Evolutionary conservation across 2,888 invertebrate genomes (phyloP).

Genomic region (Agrotis puta): DNA sequence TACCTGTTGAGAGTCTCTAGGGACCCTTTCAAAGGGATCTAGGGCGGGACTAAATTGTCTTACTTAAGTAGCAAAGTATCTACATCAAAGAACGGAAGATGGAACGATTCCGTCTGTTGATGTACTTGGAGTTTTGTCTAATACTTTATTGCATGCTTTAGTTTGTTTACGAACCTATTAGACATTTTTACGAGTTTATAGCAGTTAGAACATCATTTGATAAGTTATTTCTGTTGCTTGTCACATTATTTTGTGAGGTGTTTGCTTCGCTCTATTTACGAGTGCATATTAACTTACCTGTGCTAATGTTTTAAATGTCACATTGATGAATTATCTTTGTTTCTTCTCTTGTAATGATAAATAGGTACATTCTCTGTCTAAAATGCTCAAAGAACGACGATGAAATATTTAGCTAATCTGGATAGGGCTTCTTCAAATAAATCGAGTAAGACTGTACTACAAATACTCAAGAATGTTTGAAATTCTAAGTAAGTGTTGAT

Average conservation of each 20-base stretch:
- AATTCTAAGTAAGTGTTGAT: conserved; percentile 16
- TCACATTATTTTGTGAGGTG: conserved; percentile 25
- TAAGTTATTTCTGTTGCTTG: conserved; percentile 30
- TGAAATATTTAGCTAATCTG: conserved; percentile 1
- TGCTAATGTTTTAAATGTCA: conserved; percentile 49
- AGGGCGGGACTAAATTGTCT: conserved; percentile 81
- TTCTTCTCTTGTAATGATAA: conserved; percentile 21
- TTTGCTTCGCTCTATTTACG: conserved; percentile 38
- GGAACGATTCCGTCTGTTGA: conserved; percentile 61
- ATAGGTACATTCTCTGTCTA: conserved; percentile 12
- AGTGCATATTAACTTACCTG: conserved; percentile 15
- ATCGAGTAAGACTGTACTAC: neutral
- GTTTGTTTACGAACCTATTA: conserved; percentile 59
- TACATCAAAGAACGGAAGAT: conserved; percentile 75
- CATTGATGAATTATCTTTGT: conserved; percentile 35
- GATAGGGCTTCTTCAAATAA: neutral
- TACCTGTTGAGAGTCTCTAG: conserved; percentile 83
- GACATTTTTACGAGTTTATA: conserved; percentile 61
- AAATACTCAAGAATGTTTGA: conserved; percentile 13
- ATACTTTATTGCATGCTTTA: conserved; percentile 60
- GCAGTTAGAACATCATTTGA: conserved; percentile 25
- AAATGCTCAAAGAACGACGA: conserved; percentile 25
- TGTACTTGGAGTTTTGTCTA: conserved; percentile 57
- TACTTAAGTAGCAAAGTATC: conserved; percentile 76
- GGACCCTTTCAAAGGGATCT: conserved; percentile 80